Base-by-base conservation (phyloP, 2,888 invertebrate genomes). In the Folsomia candida region DNA sequence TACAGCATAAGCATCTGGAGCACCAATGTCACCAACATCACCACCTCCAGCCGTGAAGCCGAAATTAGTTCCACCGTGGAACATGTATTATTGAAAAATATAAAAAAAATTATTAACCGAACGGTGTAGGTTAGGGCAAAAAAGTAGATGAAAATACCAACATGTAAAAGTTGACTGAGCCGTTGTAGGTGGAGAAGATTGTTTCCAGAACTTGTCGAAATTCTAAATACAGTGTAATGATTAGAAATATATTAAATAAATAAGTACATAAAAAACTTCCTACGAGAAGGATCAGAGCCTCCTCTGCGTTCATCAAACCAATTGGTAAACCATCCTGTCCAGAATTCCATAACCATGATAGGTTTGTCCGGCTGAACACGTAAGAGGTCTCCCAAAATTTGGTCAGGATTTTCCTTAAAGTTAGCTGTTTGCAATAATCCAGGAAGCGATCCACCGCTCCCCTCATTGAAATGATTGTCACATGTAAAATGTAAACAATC, bases 91-190 rank as follows among this genome's bases (percentile, higher is more conserved):
- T n/a, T n/a, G n/a, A n/a, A n/a, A n/a, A n/a, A n/a, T n/a, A n/a
- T n/a, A n/a, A n/a, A n/a, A n/a, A n/a, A n/a, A n/a, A n/a, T n/a
- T n/a, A n/a, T n/a, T n/a, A n/a, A n/a, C n/a, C n/a, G n/a, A n/a
- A n/a, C n/a, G n/a, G n/a, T n/a, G n/a, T n/a, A n/a, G n/a, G n/a
- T n/a, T n/a, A n/a, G n/a, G n/a, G n/a, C n/a, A n/a, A n/a, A n/a
- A n/a, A n/a, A n/a, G n/a, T n/a, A n/a, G n/a, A n/a, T n/a, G n/a
- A n/a, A n/a, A n/a, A n/a, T n/a, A n/a, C n/a, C n/a, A n/a, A n/a
- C n/a, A n/a, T n/a, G n/a, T n/a, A n/a, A 79, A 95, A 88, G 81
- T 93, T 96, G 58, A 95, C 88, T 64, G 90, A 88, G 9, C 87
- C 87, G 69, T 84, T 84, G 27, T 81, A 58, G n/a, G 59, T 69